Conservation (phyloP, 2,888 invertebrate species). For the Iselma pallidipennis region DNA sequence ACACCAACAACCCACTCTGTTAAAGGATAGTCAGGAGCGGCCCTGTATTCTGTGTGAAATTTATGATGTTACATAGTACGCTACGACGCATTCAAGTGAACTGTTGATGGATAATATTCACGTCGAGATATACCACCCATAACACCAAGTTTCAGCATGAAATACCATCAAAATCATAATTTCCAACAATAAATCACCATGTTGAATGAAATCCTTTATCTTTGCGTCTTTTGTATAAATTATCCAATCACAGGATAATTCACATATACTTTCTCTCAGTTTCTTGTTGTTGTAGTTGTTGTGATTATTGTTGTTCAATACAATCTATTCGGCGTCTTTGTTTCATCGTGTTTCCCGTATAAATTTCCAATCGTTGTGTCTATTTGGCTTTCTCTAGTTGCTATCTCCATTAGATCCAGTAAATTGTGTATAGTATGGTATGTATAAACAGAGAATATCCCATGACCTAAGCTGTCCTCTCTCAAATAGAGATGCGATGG, state of each 20-base stretch:
- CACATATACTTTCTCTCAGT: neutral
- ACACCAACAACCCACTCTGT: neutral
- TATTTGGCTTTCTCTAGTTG: neutral
- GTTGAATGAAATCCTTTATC: neutral
- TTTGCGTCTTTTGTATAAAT: neutral
- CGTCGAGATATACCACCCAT: neutral
- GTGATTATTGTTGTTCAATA: neutral
- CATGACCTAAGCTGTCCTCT: slow-evolving; percentile 1
- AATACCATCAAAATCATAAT: neutral
- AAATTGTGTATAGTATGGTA: neutral
- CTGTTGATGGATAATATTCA: neutral
- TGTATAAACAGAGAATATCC: neutral
- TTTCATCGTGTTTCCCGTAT: neutral
- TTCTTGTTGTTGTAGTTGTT: neutral
- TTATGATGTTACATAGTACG: neutral
- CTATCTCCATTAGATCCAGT: neutral
- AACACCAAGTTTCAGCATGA: neutral
- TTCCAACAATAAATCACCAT: neutral
- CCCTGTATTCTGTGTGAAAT: neutral
- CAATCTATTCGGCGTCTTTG: neutral
- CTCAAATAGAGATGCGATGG: neutral
- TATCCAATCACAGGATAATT: neutral
- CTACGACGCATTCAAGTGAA: neutral
- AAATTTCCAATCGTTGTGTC: neutral
- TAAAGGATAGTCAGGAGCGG: neutral